phyloP scores from a whole-genome alignment of 2,888 invertebrate genomes.

The Aspidapion aeneum region DNA sequence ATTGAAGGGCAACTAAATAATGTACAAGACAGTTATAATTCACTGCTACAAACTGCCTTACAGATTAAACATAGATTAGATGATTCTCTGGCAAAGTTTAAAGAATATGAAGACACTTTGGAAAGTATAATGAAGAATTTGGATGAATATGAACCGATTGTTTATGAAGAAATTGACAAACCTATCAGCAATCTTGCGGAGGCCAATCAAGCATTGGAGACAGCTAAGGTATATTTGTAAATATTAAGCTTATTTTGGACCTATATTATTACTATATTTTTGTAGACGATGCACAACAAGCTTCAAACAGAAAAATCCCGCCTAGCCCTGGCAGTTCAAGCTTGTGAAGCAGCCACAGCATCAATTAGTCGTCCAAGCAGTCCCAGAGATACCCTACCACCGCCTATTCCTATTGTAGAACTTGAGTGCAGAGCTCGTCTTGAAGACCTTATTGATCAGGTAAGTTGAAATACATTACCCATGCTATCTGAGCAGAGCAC shows the following conservation, averaged over 20 bases:
- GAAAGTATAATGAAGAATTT: slow-evolving; percentile 81
- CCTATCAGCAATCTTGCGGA: slow-evolving; percentile 71
- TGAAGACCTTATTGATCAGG: slow-evolving; percentile 92
- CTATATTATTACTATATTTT: slow-evolving; percentile 1
- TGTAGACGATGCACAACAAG: slow-evolving; percentile 70
- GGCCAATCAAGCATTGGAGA: slow-evolving; percentile 69
- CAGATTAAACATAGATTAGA: slow-evolving; percentile 86
- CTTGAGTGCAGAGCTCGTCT: slow-evolving; percentile 78
- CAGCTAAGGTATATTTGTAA: slow-evolving; percentile 60
- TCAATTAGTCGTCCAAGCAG: slow-evolving; percentile 88
- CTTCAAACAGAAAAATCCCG: slow-evolving; percentile 86
- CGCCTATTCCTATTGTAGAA: slow-evolving; percentile 82
- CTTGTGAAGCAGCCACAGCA: slow-evolving; percentile 90
- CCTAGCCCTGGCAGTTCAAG: slow-evolving; percentile 82
- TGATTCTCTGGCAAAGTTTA: slow-evolving; percentile 88
- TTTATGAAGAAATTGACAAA: slow-evolving; percentile 68
- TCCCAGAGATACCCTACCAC: slow-evolving; percentile 80
- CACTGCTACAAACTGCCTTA: slow-evolving; percentile 80
- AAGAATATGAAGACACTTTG: slow-evolving; percentile 88
- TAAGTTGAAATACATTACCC: slow-evolving; percentile 45
- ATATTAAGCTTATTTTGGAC: slow-evolving; percentile 31
- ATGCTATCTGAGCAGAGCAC: neutral
- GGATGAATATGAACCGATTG: slow-evolving; percentile 74
- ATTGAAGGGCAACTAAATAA: slow-evolving; percentile 85
- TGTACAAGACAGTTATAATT: slow-evolving; percentile 91